Base-by-base conservation (phyloP, 2,113 vertebrate species). In the Todiramphus chloris region DNA sequence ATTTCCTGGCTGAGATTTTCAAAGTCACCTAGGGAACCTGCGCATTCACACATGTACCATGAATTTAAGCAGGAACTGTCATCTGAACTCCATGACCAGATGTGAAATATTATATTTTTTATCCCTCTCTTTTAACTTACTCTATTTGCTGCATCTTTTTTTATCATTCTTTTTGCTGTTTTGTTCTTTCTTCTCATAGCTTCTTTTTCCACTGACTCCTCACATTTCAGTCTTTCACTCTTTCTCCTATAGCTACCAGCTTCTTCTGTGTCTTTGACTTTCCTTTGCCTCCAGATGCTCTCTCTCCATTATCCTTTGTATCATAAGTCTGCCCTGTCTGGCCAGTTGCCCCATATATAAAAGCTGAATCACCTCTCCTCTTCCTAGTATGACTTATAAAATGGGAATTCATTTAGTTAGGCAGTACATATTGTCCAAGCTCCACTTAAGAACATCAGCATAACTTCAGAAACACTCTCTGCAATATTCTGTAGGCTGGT, bases 1-100 rank as follows among this genome's bases (percentile, higher is more conserved):
- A 83, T 95, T 96, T 96, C 88, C 92, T 96, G 94, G 86, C 93
- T 89, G 77, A 92, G 83, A 85, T 63, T 94, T 94, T 91, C 94
- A 93, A 81, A 94, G 80, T 72, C 94, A 92, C 81, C 80, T 69
- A n/a, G 94, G 95, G 70, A 96, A 87, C 67, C 73, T 35, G 58
- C 0, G 0, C 74, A 69, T 76, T 87, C 90, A 66, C 91, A 91
- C 77, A 73, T 33, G 58, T 58, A 93, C 77, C 62, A 68, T 86
- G 96, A 94, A 92, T 92, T 83, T 72, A 90, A 83, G 50, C 88
- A 93, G 94, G 58, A 93, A 60, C 74, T 87, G 76, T 94, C 76
- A 94, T 87, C 60, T 72, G 89, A 94, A 78, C 66, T 64, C 48
- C 73, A 44, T 18, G 43, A 95, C 39, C 93, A 92, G 94, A 95